phyloP scores from a whole-genome alignment of 2,888 invertebrate species.

The Amblyjoppa proteus region DNA sequence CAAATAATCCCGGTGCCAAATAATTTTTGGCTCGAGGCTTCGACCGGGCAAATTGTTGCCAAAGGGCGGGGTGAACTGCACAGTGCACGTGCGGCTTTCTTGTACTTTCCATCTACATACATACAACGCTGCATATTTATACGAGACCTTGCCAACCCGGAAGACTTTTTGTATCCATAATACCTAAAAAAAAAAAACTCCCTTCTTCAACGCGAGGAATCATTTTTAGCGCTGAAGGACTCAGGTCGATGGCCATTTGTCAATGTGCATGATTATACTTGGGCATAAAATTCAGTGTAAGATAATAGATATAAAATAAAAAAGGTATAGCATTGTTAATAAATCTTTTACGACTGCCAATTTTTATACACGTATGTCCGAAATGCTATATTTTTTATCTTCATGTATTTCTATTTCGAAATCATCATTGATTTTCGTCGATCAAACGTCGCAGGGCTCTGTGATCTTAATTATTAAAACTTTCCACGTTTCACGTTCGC shows the following conservation, averaged over 20 bases:
- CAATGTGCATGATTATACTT: too few relatives aligned
- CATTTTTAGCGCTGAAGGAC: not conserved
- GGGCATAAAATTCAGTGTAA: too few relatives aligned
- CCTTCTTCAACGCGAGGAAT: not conserved
- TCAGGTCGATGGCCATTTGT: too few relatives aligned
- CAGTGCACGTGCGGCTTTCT: conserved; percentile 41
- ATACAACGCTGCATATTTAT: not conserved
- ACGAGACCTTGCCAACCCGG: conserved; percentile 7
- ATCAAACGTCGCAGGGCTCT: not conserved
- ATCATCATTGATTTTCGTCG: not conserved
- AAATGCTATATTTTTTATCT: not conserved
- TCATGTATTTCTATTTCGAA: not conserved
- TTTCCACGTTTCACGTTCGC: not conserved
- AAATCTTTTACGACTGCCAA: not conserved
- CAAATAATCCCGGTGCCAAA: conserved; percentile 59
- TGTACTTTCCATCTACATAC: conserved; percentile 1
- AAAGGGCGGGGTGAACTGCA: conserved; percentile 46
- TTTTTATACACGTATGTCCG: not conserved
- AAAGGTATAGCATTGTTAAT: too few relatives aligned
- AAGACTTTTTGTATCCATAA: not conserved
- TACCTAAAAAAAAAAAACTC: not conserved
- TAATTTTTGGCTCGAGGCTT: conserved; percentile 56
- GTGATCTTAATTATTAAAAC: not conserved
- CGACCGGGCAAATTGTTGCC: conserved; percentile 44
- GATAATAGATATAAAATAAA: too few relatives aligned